Percentiles rank a stretch among this genome's conserved stretches.
phyloP scores from a whole-genome alignment of 2,113 vertebrate genomes.

The Hippopotamus amphibius region DNA sequence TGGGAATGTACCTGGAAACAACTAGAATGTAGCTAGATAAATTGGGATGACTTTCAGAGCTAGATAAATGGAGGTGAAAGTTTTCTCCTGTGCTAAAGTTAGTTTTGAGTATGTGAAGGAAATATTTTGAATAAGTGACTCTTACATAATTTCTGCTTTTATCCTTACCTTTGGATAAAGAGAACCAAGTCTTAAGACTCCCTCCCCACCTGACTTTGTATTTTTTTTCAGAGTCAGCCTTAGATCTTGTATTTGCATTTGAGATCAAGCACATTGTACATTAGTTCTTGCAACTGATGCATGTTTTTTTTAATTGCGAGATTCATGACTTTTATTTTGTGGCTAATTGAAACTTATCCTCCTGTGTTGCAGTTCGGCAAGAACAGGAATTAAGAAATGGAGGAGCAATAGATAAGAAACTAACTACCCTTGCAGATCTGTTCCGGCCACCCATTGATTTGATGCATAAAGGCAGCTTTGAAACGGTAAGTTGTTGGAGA shows the following conservation, averaged over 20 bases:
- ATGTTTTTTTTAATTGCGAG: background rate
- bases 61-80: background rate
- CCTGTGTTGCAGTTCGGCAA: slow-evolving; percentile 93
- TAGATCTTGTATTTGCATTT: slow-evolving; percentile 34
- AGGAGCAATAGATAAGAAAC: slow-evolving; percentile 97
- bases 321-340: slow-evolving; percentile 20
- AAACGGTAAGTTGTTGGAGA: slow-evolving; percentile 91
- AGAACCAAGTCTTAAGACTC: background rate
- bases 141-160: slow-evolving; percentile 24
- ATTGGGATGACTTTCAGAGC: background rate
- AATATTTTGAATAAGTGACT: background rate
- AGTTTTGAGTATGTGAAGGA: slow-evolving; percentile 58
- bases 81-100: slow-evolving; percentile 14
- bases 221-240: slow-evolving; percentile 13
- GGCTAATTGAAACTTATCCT: slow-evolving; percentile 61
- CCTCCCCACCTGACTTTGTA: background rate
- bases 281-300: slow-evolving; percentile 7
- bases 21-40: background rate
- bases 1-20: background rate
- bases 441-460: slow-evolving; percentile 99
- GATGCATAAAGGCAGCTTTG: slow-evolving; percentile 99
- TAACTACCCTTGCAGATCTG: slow-evolving; percentile 98
- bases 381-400: slow-evolving; percentile 99
- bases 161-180: background rate
- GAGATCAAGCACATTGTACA: background rate